Evolutionary conservation across 2,113 vertebrate genomes (phyloP).

Genomic region (Eubucco bourcierii): DNA sequence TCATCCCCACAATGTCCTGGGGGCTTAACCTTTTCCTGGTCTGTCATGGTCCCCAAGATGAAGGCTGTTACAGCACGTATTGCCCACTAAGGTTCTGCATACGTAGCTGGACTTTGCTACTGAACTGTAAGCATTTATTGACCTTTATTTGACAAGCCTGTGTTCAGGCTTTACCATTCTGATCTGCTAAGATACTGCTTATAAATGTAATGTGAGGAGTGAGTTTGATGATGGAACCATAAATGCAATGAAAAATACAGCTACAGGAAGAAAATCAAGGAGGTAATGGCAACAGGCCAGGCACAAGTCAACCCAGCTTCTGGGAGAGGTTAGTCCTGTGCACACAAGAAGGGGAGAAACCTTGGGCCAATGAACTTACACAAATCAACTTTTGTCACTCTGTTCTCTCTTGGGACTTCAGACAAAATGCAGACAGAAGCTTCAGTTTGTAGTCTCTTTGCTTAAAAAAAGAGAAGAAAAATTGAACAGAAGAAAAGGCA

Average conservation of each 20-base stretch:
- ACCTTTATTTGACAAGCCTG: constrained; percentile 1
- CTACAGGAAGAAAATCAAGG: neutral
- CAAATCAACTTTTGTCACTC: constrained; percentile 12
- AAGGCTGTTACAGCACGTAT: neutral
- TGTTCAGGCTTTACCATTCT: neutral
- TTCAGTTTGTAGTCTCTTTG: neutral
- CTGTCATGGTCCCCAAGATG: neutral
- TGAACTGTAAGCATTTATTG: constrained; percentile 31
- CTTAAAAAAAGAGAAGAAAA: neutral
- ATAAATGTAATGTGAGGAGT: neutral
- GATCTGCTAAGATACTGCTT: neutral
- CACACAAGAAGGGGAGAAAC: neutral
- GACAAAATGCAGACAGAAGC: neutral
- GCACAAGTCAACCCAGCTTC: neutral
- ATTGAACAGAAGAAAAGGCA: neutral
- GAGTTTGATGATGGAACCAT: neutral
- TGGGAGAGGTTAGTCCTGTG: neutral
- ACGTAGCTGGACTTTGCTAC: neutral
- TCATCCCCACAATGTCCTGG: neutral
- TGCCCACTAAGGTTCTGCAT: neutral
- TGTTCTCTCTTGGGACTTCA: neutral
- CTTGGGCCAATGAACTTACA: neutral
- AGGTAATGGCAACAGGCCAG: neutral
- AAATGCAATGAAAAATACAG: neutral
- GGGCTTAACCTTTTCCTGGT: neutral